Conservation (phyloP, 2,888 invertebrate genomes). For the Lycia hirtaria region DNA sequence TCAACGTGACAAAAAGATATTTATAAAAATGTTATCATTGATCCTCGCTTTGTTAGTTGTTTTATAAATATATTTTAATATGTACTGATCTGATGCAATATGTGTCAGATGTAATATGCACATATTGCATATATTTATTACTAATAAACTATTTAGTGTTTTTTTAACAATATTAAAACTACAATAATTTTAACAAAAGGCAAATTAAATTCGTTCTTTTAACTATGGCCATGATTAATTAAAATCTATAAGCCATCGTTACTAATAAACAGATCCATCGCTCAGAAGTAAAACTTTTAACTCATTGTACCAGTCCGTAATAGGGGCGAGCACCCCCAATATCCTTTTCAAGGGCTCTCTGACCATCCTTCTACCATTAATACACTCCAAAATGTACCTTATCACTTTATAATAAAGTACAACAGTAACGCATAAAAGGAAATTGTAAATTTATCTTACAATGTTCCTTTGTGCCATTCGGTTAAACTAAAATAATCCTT, state of each 20-base stretch:
- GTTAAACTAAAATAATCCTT: conserved; percentile 33
- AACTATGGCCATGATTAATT: neutral
- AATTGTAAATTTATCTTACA: neutral
- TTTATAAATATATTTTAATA: too few relatives aligned
- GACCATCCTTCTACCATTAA: neutral
- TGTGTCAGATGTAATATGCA: too few relatives aligned
- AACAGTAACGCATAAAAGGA: conserved; percentile 2
- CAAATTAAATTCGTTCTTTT: too few relatives aligned
- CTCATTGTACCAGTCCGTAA: conserved; percentile 63
- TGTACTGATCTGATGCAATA: too few relatives aligned
- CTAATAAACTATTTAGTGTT: too few relatives aligned
- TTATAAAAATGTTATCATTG: too few relatives aligned
- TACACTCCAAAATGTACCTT: conserved; percentile 11
- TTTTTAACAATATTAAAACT: too few relatives aligned
- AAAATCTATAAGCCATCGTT: conserved; percentile 5
- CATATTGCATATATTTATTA: too few relatives aligned
- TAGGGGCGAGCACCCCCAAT: conserved; percentile 48
- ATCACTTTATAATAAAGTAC: neutral
- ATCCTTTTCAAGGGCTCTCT: conserved; percentile 31
- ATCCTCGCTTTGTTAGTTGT: too few relatives aligned
- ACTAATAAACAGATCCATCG: conserved; percentile 36
- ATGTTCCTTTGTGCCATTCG: neutral
- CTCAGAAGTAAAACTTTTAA: conserved; percentile 60
- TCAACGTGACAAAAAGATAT: too few relatives aligned
- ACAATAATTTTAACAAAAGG: too few relatives aligned